A percentile compares a stretch with the other conserved stretches of the same genome.
These are phyloP conservation scores for Meleagris gallopavo DNA, from an alignment of 2,113 vertebrate genomes.

Conservation along the genomic window DNA sequence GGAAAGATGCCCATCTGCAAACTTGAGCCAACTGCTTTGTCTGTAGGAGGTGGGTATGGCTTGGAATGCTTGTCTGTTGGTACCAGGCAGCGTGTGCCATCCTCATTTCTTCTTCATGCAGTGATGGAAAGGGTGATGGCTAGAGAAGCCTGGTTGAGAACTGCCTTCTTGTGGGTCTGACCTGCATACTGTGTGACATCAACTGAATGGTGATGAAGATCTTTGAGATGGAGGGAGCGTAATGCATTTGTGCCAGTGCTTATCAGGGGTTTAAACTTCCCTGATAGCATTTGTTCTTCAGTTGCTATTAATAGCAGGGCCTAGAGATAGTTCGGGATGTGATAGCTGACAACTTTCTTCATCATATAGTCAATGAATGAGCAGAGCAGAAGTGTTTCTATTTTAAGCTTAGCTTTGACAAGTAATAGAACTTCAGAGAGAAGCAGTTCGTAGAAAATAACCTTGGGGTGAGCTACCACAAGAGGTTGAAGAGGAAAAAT, in stretches of 20 bases:
- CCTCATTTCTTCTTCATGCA: background rate
- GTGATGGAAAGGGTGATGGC: background rate
- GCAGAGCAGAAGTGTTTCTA: constrained; percentile 59
- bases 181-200: background rate
- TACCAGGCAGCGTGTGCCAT: background rate
- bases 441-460: constrained; percentile 33
- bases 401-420: constrained; percentile 51
- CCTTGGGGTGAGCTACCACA: constrained; percentile 3
- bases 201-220: background rate
- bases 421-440: constrained; percentile 46
- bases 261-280: constrained; percentile 31
- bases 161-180: background rate
- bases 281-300: constrained; percentile 44
- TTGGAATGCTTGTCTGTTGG: background rate
- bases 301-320: constrained; percentile 53
- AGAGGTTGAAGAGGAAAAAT: background rate
- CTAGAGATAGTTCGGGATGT: constrained; percentile 41
- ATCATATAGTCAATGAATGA: constrained; percentile 65
- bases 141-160: background rate
- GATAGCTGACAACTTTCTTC: constrained; percentile 64
- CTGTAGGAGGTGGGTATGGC: background rate
- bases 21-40: background rate
- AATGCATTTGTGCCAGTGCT: background rate
- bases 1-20: background rate
- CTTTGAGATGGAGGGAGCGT: background rate